Evolutionary conservation across 2,113 vertebrate species (phyloP).

Genomic region (Noctilio leporinus): DNA sequence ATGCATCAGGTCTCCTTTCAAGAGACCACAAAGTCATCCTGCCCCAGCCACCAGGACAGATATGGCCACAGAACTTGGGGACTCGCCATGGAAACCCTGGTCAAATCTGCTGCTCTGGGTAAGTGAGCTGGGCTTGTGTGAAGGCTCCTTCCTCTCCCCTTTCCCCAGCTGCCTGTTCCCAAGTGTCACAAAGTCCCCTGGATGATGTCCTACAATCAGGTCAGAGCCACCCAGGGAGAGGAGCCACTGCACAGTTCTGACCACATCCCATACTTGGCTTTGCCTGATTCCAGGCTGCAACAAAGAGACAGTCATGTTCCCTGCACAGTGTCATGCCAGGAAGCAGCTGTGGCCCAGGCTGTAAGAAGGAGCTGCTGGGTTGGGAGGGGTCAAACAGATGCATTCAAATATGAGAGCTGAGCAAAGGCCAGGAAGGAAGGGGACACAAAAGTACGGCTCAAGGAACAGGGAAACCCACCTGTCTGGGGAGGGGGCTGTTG

Average conservation of each 20-base stretch:
- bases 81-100: background rate
- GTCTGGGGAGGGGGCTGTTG: background rate
- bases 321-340: background rate
- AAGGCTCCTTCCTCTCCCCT: background rate
- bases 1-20: too few species aligned
- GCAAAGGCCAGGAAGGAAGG: background rate
- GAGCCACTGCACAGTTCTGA: background rate
- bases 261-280: background rate
- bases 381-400: background rate
- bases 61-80: background rate
- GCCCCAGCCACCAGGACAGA: background rate
- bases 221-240: background rate
- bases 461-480: background rate
- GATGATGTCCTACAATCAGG: fast-evolving
- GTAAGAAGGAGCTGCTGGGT: background rate
- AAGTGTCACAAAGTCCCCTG: background rate
- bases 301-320: background rate
- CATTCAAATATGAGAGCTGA: background rate
- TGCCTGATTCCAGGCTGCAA: background rate
- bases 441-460: background rate
- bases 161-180: background rate
- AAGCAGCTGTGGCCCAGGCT: background rate
- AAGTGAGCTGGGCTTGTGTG: background rate
- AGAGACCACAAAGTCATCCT: background rate
- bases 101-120: background rate